Evolutionary conservation across 1,140 invertebrate genomes (phyloP), one percentile per base, ranked within the genome.

Genomic region (Drepana arcuata): DNA sequence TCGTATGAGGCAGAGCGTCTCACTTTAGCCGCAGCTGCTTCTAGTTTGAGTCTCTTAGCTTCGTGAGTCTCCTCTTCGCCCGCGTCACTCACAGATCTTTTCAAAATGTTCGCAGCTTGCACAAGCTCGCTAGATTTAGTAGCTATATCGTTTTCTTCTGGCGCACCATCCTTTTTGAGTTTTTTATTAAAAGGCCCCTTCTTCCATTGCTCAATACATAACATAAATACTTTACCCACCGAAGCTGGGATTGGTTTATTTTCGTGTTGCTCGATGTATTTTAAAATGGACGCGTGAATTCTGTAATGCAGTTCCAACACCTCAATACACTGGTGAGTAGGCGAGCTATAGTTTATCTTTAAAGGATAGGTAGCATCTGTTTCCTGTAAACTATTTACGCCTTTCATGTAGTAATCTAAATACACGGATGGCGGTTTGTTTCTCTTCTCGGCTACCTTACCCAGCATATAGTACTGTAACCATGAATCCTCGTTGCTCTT

Each of bases 391-490:
- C 90, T 88, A 60, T 89, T 86, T 13, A 89, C 87, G 11, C 94
- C 90, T 74, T 89, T 87, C 60, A 88, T 79, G 65, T 96, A 97
- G 82, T 94, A 90, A 44, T 90, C 84, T 10, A 97, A 77, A 75
- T 91, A 95, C 15, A 90, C 72, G n/a, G 86, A 83, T 0, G 92
- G 89, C 44, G 90, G 85, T 46, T 90, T 88, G 38, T 90, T 88
- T 40, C 88, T 87, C 65, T 96, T 97, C 67, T 96, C 94, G 0
- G 90, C 86, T 28, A 96, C 91, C 88, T 98, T 98, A 0, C 93
- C 95, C 12, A 97, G 83, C 92, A 97, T 96, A 60, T 97, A 97
- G 63, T 95, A 92, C 60, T 93, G 90, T 7, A 96, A 81, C 96
- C 96, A 98, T 28, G 89, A 80, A 62, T 95, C 94, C 59, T 95